Evolutionary conservation across 2,797 vertebrate genomes (phyloP), one percentile per base, ranked within the genome.

Genomic region (Moxostoma hubbsi): DNA sequence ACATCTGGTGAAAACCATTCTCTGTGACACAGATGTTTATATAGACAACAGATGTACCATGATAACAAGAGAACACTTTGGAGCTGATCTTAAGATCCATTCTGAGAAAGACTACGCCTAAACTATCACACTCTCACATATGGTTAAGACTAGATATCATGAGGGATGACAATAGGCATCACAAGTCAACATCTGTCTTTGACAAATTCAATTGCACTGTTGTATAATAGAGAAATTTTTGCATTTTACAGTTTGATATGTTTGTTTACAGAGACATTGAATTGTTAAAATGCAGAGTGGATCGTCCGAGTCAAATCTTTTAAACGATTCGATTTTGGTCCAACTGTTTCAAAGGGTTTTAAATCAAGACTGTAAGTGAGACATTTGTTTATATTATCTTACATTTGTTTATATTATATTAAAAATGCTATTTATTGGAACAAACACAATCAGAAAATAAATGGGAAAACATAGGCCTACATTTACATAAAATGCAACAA

Each of bases 51-150:
- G 72, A 84, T 79, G 82, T n/a, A 55, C 10, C 36, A 5, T 68
- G 89, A 91, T 92, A 88, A 24, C 24, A 81, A 49, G 4, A 76
- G 65, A 81, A 85, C 86, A 85, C 82, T 61, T 50, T 73, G 87
- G 84, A 65, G 43, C 71, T 90, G 87, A 90, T 92, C 89, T 90
- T 2, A 11, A 51, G 74, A 74, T 53, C 74, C 81, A 70, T 81
- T 86, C 85, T 59, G 43, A 36, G 80, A 81, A 73, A 80, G 55
- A 73, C 73, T 58, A 70, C 66, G 9, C 75, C 67, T 78, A 54
- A 24, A 47, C 36, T 78, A 63, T 78, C 75, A 11, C 11, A 5
- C 58, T 5, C 36, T 54, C 11, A 16, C 67, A 63, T 49, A 70
- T 46, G 66, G 11, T 24, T 13, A 64, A 59, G 70, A 24, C 8